A percentile compares a stretch with the other conserved stretches of the same genome.
phyloP scores from a whole-genome alignment of 2,888 invertebrate species.

The Apantesis nais region DNA sequence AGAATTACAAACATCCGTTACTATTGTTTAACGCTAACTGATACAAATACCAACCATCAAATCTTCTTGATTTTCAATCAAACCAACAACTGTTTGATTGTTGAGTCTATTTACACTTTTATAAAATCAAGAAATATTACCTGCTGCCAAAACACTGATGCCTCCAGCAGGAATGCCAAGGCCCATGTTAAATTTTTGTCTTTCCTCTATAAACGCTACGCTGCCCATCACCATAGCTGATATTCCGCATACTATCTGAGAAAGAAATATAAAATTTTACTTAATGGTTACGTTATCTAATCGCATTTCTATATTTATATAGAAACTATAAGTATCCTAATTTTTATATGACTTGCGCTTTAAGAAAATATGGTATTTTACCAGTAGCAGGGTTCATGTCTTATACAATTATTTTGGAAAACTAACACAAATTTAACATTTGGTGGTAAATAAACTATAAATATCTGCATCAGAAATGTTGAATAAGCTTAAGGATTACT shows the following conservation, averaged over 20 bases:
- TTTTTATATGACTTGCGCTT: neutral
- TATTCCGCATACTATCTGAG: constrained; percentile 87
- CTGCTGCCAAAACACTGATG: constrained; percentile 86
- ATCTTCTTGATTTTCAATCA: no score
- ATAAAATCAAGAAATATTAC: constrained; percentile 53
- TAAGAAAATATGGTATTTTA: neutral
- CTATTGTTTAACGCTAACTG: no score
- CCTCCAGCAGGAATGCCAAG: constrained; percentile 87
- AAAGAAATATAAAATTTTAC: constrained; percentile 30
- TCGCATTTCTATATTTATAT: neutral
- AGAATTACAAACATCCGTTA: no score
- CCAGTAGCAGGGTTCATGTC: neutral
- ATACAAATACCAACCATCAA: no score
- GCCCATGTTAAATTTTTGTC: constrained; percentile 87
- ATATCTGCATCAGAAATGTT: neutral
- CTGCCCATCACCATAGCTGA: constrained; percentile 87
- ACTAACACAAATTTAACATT: neutral
- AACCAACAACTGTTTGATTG: neutral
- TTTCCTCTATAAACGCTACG: constrained; percentile 87
- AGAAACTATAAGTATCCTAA: neutral
- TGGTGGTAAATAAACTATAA: no score
- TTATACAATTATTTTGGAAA: neutral
- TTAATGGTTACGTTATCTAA: neutral
- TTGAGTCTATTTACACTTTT: neutral
- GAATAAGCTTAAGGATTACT: neutral